Evolutionary conservation across 2,797 vertebrate genomes (phyloP).

Genomic region (Lophius americanus): DNA sequence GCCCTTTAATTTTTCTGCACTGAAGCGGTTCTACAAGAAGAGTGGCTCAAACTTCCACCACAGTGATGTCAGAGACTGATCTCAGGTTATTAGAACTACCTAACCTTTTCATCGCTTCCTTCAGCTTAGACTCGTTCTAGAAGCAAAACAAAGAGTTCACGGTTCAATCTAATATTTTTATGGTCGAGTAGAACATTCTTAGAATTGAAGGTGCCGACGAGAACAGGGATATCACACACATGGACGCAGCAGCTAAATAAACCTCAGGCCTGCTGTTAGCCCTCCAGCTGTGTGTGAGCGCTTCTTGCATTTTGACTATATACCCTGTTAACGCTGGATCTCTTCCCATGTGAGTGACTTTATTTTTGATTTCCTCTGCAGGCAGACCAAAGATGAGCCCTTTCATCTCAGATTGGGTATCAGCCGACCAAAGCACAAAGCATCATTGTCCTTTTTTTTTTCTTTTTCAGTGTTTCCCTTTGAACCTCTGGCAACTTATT

Average conservation of each 20-base stretch:
- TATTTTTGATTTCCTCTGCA: constrained; percentile 72
- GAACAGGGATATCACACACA: constrained; percentile 9
- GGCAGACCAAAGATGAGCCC: constrained; percentile 32
- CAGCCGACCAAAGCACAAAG: constrained; percentile 44
- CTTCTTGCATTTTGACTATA: constrained; percentile 38
- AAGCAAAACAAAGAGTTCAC: no score
- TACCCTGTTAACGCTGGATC: constrained; percentile 50
- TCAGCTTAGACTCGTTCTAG: no score
- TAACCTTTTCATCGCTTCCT: no score
- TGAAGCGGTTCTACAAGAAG: no score
- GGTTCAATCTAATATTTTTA: no score
- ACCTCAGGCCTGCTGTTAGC: constrained; percentile 21
- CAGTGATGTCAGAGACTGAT: no score
- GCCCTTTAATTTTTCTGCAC: no score
- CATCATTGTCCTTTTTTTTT: constrained; percentile 31
- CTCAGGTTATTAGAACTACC: no score
- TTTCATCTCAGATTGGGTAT: constrained; percentile 62
- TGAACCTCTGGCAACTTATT: constrained; percentile 7
- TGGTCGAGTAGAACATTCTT: no score
- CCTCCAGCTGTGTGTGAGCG: constrained; percentile 21
- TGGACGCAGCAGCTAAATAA: constrained; percentile 10
- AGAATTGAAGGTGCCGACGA: no score
- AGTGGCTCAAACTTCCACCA: no score
- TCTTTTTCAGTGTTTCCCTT: constrained; percentile 21
- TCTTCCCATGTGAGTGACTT: constrained; percentile 63